Base-by-base conservation (phyloP, 1,140 invertebrate genomes). In the Plectrocnemia conspersa region DNA sequence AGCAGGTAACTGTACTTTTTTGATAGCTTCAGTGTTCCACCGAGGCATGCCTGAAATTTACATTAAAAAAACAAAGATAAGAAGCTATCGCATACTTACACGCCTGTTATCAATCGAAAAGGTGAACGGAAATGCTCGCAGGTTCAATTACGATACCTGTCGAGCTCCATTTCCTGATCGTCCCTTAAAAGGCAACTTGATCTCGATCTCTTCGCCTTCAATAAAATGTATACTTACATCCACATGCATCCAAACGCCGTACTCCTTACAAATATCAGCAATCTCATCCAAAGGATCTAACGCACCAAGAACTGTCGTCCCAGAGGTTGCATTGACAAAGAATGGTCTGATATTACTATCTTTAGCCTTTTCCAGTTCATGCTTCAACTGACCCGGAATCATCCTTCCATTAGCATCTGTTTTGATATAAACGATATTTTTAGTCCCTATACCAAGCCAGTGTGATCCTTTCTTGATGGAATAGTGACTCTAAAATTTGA, bases 181-280 rank as follows among this genome's bases (percentile, higher is more conserved):
- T 13, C 7, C 38, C 38, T 41, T 41, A 41, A 41, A 41, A 18
- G 38, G 38, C 21, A 41, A 41, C 38, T 41, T 41, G 38, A 41
- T 41, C 21, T 41, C 38, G 21, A 16, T 41, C 18, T 13, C 21
- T 4, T 15, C 2, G 6, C 27, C 11, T 47, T 7, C 19, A 35
- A 32, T 23, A 55, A 32, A 47, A 52, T 29, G 0, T n/a, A 15
- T 49, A 73, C 81, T 76, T 67, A 86, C 84, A 76, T 93, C 91
- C 54, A 93, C 83, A 70, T 95, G 91, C 63, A 94, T 72, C 91
- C 91, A 94, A 5, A 94, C 63, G 61, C 74, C 65, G 64, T 83
- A 72, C 15, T 77, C 72, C 11, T 72, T 58, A 46, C 85, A 86
- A 13, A 87, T 65, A 52, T 84, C 79, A 9, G 90, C 82, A 22